Conservation (phyloP, 2,113 vertebrate genomes). For the Desmodus rotundus region DNA sequence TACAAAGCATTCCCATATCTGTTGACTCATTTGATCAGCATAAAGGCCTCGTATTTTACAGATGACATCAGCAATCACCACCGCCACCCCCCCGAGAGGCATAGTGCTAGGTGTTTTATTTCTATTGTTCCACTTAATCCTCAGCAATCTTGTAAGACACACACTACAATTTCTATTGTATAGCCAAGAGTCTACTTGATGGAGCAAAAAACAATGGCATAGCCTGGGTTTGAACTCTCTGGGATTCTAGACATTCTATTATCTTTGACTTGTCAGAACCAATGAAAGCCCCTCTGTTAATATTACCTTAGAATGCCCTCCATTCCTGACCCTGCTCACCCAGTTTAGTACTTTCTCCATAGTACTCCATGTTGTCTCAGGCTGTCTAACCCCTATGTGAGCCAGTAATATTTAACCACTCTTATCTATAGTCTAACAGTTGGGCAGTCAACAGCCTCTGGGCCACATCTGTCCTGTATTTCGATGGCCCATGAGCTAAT, state of each 20-base stretch:
- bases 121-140: not conserved
- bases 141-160: not conserved
- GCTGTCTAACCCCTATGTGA: not conserved
- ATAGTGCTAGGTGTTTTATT: not conserved
- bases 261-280: not conserved
- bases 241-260: not conserved
- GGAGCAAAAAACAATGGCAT: not conserved
- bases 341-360: not conserved
- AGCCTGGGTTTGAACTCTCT: not conserved
- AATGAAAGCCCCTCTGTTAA: not conserved
- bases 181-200: not conserved
- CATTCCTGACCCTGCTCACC: not conserved
- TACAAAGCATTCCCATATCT: not conserved
- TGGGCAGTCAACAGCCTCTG: not conserved
- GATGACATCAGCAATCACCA: not conserved
- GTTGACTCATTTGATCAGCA: not conserved
- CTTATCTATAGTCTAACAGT: not conserved
- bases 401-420: not conserved
- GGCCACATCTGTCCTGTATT: not conserved
- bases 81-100: not conserved
- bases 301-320: not conserved
- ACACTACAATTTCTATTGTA: not conserved
- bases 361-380: not conserved
- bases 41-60: not conserved
- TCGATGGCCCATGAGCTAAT: not conserved